A percentile compares a stretch with the other conserved stretches of the same genome.
Conservation (phyloP, 2,113 vertebrate genomes). For the Nyctereutes procyonoides region DNA sequence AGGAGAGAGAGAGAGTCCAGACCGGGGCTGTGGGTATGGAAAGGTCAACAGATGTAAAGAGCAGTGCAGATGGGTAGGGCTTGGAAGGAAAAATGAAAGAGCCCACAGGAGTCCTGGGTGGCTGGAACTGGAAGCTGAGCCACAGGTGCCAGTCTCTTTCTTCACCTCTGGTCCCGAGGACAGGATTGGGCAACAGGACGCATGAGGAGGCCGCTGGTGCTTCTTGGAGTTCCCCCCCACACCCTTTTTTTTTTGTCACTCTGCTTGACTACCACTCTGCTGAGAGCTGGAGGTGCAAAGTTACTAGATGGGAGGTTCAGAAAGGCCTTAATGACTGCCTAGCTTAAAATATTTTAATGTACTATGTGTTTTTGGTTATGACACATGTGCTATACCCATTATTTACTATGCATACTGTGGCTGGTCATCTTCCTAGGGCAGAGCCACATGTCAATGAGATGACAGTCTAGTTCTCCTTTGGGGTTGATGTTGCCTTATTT, state of each 20-base stretch:
- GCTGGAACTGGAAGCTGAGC: not conserved
- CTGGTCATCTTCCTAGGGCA: not conserved
- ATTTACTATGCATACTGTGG: not conserved
- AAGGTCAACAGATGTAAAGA: not conserved
- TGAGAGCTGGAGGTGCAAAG: not conserved
- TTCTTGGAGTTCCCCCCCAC: not conserved
- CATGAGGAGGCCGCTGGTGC: not conserved
- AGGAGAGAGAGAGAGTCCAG: not conserved
- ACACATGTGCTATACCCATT: not conserved
- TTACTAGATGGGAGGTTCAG: not conserved
- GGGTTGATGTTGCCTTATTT: not conserved
- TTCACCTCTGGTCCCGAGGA: not conserved
- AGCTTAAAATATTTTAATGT: not conserved
- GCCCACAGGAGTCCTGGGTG: not conserved
- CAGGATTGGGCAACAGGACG: not conserved
- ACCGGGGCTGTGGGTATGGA: rapidly evolving
- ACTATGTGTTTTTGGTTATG: not conserved
- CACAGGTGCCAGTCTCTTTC: not conserved
- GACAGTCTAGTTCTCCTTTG: not conserved
- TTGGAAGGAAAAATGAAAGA: not conserved
- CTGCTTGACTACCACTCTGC: not conserved
- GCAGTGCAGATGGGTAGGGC: not conserved
- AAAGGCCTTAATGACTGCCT: not conserved
- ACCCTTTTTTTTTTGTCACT: not conserved
- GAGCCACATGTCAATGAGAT: not conserved